A percentile compares a stretch with the other conserved stretches of the same genome.
These are phyloP conservation scores for Phalacrocorax carbo DNA, from an alignment of 2,113 vertebrate species.

Conservation along the genomic window DNA sequence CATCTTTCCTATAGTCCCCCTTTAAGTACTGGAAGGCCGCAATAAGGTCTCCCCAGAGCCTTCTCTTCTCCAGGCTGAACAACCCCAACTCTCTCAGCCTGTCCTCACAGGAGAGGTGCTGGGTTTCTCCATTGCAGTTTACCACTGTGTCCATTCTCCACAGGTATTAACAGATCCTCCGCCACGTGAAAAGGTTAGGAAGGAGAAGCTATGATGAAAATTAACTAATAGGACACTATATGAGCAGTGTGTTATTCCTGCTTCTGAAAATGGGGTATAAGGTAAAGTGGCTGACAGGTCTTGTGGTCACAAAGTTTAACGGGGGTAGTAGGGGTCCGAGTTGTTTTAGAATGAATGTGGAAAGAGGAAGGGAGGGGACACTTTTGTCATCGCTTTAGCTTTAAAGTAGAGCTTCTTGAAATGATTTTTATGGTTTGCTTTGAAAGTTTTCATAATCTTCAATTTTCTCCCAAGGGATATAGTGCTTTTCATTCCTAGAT, in stretches of 20 bases:
- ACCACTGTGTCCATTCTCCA: not conserved
- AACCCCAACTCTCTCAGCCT: too few species aligned
- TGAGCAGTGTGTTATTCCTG: not conserved
- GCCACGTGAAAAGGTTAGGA: not conserved
- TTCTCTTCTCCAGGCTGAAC: too few species aligned
- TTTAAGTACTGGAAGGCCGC: too few species aligned
- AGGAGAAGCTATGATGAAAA: not conserved
- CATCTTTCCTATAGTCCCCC: too few species aligned
- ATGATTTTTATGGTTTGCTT: not conserved
- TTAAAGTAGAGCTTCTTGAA: not conserved
- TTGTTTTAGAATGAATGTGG: not conserved
- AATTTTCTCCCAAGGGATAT: not conserved
- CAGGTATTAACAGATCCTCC: not conserved
- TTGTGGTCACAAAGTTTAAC: not conserved
- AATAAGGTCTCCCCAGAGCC: too few species aligned
- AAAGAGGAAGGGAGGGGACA: not conserved
- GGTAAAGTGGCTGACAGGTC: not conserved
- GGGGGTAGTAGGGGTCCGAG: not conserved
- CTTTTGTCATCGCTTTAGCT: rapidly evolving
- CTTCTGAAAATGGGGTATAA: not conserved
- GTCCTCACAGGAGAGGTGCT: too few species aligned
- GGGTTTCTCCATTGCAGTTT: not conserved
- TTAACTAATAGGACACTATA: not conserved
- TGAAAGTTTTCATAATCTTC: not conserved
- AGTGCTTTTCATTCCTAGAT: not conserved